Evolutionary conservation across 2,888 invertebrate genomes (phyloP).

Genomic region (Eupithecia pulchellata): DNA sequence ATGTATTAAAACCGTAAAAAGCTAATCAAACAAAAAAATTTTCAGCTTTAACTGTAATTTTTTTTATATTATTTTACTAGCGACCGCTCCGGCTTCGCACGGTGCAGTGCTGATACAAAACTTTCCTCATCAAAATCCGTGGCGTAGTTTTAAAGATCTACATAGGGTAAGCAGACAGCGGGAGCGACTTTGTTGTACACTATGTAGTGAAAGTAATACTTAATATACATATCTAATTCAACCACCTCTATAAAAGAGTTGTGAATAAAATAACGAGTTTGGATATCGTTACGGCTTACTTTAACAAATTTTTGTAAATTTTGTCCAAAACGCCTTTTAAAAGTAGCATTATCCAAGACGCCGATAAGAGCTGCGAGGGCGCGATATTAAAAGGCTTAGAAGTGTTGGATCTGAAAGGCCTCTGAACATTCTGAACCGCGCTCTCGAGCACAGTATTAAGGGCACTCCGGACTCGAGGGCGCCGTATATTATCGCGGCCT

Average conservation of each 20-base stretch:
- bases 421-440: constrained; percentile 80
- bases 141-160: too few relatives aligned
- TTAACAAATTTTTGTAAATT: neutral
- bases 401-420: constrained; percentile 83
- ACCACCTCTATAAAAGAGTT: neutral
- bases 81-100: too few relatives aligned
- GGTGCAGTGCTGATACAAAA: too few relatives aligned
- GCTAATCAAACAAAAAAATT: neutral
- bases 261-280: neutral
- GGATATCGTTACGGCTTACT: neutral
- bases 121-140: too few relatives aligned
- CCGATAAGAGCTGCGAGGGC: constrained; percentile 72
- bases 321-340: constrained; percentile 65
- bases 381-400: constrained; percentile 84
- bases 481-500: constrained; percentile 76
- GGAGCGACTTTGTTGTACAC: too few relatives aligned
- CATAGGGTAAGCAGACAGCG: too few relatives aligned
- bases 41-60: neutral
- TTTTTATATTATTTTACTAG: too few relatives aligned
- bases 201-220: too few relatives aligned
- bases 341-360: constrained; percentile 66
- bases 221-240: too few relatives aligned
- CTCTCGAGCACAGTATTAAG: constrained; percentile 84
- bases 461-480: constrained; percentile 78
- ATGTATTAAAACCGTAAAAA: neutral